These are phyloP conservation scores for Myathropa florea DNA, from an alignment of 2,888 invertebrate genomes.

Conservation along the genomic window DNA sequence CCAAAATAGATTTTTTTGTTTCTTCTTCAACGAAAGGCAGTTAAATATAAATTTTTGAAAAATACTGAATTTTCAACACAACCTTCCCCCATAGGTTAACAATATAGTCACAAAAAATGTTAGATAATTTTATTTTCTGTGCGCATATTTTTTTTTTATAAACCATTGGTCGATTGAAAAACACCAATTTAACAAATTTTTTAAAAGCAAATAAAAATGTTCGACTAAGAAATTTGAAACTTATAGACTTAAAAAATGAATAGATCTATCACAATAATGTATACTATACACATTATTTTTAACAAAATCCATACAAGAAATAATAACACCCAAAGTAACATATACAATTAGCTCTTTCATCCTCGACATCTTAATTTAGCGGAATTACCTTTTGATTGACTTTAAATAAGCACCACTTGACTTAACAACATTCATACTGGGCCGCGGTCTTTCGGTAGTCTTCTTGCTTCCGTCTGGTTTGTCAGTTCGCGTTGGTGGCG, in stretches of 20 bases:
- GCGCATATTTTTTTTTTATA: not conserved
- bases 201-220: not conserved
- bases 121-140: not conserved
- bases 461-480: constrained; percentile 15
- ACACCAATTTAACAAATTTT: not conserved
- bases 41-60: no score
- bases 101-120: not conserved
- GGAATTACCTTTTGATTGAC: constrained; percentile 42
- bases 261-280: not conserved
- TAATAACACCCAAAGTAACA: not conserved
- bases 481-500: constrained; percentile 6
- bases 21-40: no score
- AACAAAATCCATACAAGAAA: not conserved
- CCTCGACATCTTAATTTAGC: not conserved
- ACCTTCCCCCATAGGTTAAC: not conserved
- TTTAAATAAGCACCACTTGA: constrained; percentile 6
- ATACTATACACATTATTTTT: not conserved
- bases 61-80: no score
- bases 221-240: not conserved
- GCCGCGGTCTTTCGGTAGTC: constrained; percentile 20
- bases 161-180: not conserved
- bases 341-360: constrained; percentile 27
- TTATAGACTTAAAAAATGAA: not conserved
- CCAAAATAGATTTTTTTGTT: no score
- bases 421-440: constrained; percentile 13